Percentiles rank a stretch among this genome's conserved stretches.
Conservation (phyloP, 2,888 invertebrate genomes). For the Pyrochroa serraticornis region DNA sequence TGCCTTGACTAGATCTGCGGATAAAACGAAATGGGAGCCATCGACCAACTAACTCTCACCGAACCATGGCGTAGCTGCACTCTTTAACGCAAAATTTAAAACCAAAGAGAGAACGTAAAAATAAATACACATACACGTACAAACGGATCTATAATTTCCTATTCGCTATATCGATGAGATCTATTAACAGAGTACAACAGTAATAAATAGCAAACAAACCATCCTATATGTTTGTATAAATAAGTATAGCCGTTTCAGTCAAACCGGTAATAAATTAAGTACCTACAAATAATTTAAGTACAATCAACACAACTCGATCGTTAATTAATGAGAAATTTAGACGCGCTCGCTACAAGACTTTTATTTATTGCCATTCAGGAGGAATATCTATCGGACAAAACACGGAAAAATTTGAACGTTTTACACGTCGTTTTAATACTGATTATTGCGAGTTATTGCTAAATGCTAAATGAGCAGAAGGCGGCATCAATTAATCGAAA, state of each 20-base stretch:
- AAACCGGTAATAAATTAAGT: conserved; percentile 38
- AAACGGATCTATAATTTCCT: conserved; percentile 27
- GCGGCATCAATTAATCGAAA: conserved; percentile 36
- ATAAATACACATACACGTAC: conserved; percentile 18
- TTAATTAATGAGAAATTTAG: conserved; percentile 33
- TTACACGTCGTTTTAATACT: conserved; percentile 52
- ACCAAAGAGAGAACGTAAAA: conserved; percentile 32
- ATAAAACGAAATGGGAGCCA: conserved; percentile 39
- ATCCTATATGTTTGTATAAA: conserved; percentile 24
- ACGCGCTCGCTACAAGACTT: conserved; percentile 6
- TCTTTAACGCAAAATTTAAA: conserved; percentile 11
- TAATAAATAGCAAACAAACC: conserved; percentile 39
- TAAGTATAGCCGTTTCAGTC: conserved; percentile 43
- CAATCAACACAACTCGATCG: conserved; percentile 45
- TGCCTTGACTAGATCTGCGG: conserved; percentile 54
- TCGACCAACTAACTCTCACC: conserved; percentile 35
- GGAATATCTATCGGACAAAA: conserved; percentile 36
- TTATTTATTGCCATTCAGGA: conserved; percentile 43
- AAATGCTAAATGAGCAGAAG: conserved; percentile 57
- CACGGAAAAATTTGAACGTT: conserved; percentile 11
- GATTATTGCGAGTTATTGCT: conserved; percentile 65
- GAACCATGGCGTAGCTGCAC: conserved; percentile 50
- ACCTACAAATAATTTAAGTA: conserved; percentile 45
- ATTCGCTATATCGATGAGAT: conserved; percentile 40
- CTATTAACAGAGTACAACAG: conserved; percentile 42